Conservation (phyloP, 2,113 vertebrate species). For the Nematolebias whitei region DNA sequence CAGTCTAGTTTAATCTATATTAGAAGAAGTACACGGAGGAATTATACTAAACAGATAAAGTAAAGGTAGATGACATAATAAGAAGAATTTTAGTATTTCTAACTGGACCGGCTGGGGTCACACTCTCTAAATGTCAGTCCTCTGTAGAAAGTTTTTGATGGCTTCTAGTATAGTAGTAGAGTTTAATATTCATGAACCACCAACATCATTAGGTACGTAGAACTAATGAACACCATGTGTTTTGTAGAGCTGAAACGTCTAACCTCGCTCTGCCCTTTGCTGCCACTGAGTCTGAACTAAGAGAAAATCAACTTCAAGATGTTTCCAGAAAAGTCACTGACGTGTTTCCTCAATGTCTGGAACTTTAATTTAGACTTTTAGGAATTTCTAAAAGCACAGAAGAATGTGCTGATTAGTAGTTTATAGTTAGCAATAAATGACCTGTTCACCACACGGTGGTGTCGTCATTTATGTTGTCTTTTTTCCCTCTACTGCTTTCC, state of each 20-base stretch:
- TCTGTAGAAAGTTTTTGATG: background rate
- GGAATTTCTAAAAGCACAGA: too few relatives aligned
- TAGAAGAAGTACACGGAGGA: background rate
- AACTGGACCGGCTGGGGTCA: background rate
- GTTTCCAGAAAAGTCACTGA: background rate
- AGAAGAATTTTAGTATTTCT: too few relatives aligned
- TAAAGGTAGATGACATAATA: background rate
- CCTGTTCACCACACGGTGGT: background rate
- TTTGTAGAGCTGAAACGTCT: background rate
- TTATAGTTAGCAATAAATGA: background rate
- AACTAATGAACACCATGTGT: conserved; percentile 28
- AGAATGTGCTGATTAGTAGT: too few relatives aligned
- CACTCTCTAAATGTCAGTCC: background rate
- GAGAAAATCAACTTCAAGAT: conserved; percentile 8
- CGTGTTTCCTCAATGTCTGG: background rate
- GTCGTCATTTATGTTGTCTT: too few relatives aligned
- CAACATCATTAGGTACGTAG: background rate
- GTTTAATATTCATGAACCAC: background rate
- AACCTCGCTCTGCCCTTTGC: background rate
- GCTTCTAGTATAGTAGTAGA: background rate
- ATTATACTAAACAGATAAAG: background rate
- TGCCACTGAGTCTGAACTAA: background rate
- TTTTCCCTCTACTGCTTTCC: too few relatives aligned
- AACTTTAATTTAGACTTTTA: too few relatives aligned
- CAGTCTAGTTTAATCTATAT: background rate